phyloP scores from a whole-genome alignment of 2,888 invertebrate genomes.

The Gnatocerus cornutus region DNA sequence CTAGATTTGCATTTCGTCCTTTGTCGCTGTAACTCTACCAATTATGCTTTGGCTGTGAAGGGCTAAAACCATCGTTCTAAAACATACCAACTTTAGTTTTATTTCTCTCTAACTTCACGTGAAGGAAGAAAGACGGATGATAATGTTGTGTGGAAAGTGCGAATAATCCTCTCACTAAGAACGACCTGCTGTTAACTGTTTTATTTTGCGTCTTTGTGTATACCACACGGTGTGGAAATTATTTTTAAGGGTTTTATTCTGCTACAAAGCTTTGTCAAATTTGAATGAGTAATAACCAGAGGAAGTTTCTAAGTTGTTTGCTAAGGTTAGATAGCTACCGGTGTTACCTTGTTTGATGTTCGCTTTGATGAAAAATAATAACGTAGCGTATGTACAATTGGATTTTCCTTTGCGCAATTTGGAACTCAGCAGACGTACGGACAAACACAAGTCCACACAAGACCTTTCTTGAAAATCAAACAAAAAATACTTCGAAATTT shows the following conservation, averaged over 20 bases:
- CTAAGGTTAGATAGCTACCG: slow-evolving; percentile 34
- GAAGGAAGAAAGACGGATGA: slow-evolving; percentile 17
- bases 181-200: slow-evolving; percentile 60
- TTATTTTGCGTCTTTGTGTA: slow-evolving; percentile 64
- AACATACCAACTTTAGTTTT: slow-evolving; percentile 15
- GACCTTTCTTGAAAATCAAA: no score
- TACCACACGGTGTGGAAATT: slow-evolving; percentile 63
- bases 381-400: no score
- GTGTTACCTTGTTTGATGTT: slow-evolving; percentile 34
- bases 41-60: slow-evolving; percentile 57
- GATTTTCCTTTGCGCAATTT: no score
- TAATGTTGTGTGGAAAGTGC: slow-evolving; percentile 2
- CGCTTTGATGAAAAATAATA: slow-evolving; percentile 14
- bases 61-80: slow-evolving; percentile 23
- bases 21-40: slow-evolving; percentile 62
- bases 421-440: no score
- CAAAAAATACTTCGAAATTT: no score
- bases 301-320: slow-evolving; percentile 54
- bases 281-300: slow-evolving; percentile 56
- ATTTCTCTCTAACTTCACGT: slow-evolving; percentile 21
- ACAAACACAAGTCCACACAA: no score
- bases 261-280: slow-evolving; percentile 60
- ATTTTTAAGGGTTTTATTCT: slow-evolving; percentile 62
- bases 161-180: slow-evolving; percentile 45
- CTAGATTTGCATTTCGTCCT: slow-evolving; percentile 62